A percentile compares a stretch with the other conserved stretches of the same genome.
These are phyloP conservation scores for Aphis gossypii DNA, from an alignment of 1,140 invertebrate species.

Conservation along the genomic window DNA sequence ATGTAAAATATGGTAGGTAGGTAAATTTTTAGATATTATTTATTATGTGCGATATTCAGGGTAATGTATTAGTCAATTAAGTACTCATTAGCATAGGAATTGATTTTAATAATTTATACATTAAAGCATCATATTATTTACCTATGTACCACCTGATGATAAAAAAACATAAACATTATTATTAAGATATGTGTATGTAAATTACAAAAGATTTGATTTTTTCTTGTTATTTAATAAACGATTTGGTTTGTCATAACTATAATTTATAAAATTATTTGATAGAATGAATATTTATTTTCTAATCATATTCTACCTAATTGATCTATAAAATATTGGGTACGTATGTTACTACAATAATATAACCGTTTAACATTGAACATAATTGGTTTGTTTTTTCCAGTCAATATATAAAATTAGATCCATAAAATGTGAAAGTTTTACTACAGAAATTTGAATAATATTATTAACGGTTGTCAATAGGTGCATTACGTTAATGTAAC, in stretches of 20 bases:
- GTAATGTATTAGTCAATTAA: background rate
- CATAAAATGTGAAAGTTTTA: conserved; percentile 31
- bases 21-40: background rate
- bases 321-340: background rate
- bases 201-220: background rate
- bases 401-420: background rate
- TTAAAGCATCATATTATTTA: background rate
- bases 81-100: background rate
- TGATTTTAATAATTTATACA: background rate
- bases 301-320: background rate
- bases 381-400: background rate
- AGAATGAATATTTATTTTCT: background rate
- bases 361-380: background rate
- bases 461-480: background rate
- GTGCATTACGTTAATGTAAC: background rate
- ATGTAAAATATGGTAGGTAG: background rate
- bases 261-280: background rate
- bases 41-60: background rate
- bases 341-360: background rate
- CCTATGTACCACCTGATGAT: background rate
- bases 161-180: background rate
- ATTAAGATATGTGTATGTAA: background rate
- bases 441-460: background rate
- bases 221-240: background rate
- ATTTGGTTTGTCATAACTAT: background rate